Percentiles rank a stretch among this genome's conserved stretches.
These are phyloP conservation scores for Colletes latitarsis DNA, from an alignment of 1,140 invertebrate genomes.

Conservation along the genomic window DNA sequence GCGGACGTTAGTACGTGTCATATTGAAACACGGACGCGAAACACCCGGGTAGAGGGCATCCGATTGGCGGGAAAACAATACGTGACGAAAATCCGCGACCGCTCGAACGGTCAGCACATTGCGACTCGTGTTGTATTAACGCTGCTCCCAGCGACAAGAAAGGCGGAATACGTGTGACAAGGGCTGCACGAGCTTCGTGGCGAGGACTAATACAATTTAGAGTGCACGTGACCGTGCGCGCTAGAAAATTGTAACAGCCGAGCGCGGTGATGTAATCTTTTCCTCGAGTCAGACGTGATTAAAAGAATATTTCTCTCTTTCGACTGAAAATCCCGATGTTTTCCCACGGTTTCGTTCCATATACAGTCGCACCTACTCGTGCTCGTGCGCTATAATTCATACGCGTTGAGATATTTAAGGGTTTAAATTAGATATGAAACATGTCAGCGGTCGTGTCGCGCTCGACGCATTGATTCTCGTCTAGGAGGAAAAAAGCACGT, in stretches of 20 bases:
- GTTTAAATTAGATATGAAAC: no score
- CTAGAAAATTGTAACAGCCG: conserved; percentile 3
- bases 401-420: no score
- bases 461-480: no score
- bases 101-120: conserved; percentile 26
- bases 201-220: conserved; percentile 19
- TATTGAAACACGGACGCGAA: neutral
- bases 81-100: conserved; percentile 19
- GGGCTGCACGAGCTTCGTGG: conserved; percentile 1
- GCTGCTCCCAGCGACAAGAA: neutral
- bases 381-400: no score
- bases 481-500: no score
- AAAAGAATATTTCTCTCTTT: no score
- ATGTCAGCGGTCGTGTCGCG: no score
- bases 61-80: conserved; percentile 37
- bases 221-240: neutral
- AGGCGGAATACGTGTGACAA: conserved; percentile 28
- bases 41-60: neutral
- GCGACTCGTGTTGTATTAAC: conserved; percentile 23
- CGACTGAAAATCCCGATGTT: no score
- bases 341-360: no score
- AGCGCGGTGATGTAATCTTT: neutral
- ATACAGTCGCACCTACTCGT: no score
- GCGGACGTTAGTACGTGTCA: conserved; percentile 20
- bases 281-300: neutral